Evolutionary conservation across 2,888 invertebrate species (phyloP).

Genomic region (Lydus trimaculatus): DNA sequence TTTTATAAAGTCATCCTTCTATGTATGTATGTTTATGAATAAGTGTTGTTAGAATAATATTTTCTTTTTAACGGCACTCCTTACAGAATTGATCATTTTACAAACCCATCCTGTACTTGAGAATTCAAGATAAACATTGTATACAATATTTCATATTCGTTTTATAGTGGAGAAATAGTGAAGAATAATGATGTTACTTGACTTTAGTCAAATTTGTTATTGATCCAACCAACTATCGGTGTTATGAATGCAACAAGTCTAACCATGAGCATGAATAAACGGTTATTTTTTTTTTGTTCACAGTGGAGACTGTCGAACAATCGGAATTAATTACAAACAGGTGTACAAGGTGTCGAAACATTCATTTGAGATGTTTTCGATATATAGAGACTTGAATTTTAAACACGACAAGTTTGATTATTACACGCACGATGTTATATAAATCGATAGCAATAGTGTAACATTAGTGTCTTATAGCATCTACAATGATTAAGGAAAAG

Average conservation of each 20-base stretch:
- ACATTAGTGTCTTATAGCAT: no score
- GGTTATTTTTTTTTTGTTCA: background rate
- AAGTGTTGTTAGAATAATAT: background rate
- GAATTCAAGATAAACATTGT: no score
- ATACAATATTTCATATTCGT: no score
- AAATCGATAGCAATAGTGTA: no score
- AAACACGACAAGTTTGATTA: no score
- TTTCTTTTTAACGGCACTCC: background rate
- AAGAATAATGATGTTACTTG: background rate
- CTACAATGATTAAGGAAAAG: no score
- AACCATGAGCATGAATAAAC: background rate
- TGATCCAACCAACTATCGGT: background rate
- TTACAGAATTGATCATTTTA: background rate
- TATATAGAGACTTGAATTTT: no score
- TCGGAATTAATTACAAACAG: background rate
- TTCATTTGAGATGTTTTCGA: background rate
- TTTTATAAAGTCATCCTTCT: no score
- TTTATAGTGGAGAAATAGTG: no score
- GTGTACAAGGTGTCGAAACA: background rate
- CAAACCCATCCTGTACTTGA: no score
- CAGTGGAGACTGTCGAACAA: background rate
- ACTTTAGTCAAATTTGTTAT: background rate
- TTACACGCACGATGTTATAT: no score
- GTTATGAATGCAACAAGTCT: background rate
- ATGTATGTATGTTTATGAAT: no score